Evolutionary conservation across 2,888 invertebrate genomes (phyloP).

Genomic region (Amphipoea oculea): DNA sequence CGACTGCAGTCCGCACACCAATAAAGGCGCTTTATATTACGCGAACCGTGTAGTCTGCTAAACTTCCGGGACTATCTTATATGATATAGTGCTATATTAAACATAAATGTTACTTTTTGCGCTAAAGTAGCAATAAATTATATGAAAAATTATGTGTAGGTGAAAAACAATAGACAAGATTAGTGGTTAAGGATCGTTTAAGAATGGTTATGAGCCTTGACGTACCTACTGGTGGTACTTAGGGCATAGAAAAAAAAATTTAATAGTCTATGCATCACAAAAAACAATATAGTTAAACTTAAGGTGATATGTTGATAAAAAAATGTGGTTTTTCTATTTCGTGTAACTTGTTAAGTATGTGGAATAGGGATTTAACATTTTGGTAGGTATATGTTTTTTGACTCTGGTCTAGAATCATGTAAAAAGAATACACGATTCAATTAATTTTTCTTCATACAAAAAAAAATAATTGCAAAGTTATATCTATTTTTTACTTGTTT

Average conservation of each 20-base stretch:
- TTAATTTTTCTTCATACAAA: too few species aligned
- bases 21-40: constrained; percentile 30
- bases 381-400: too few species aligned
- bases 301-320: neutral
- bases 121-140: constrained; percentile 1
- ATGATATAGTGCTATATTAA: constrained; percentile 17
- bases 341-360: too few species aligned
- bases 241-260: constrained; percentile 12
- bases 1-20: constrained; percentile 10
- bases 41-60: constrained; percentile 49
- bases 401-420: too few species aligned
- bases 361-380: too few species aligned
- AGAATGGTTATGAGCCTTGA: constrained; percentile 36
- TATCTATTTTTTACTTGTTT: too few species aligned
- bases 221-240: constrained; percentile 3
- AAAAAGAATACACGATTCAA: too few species aligned
- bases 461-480: too few species aligned
- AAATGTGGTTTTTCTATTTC: too few species aligned
- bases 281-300: neutral
- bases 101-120: constrained; percentile 23
- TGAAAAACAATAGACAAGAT: neutral
- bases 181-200: constrained; percentile 26
- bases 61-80: constrained; percentile 29
- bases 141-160: neutral
- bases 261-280: neutral